phyloP scores from a whole-genome alignment of 2,113 vertebrate species.

The Equus przewalskii region DNA sequence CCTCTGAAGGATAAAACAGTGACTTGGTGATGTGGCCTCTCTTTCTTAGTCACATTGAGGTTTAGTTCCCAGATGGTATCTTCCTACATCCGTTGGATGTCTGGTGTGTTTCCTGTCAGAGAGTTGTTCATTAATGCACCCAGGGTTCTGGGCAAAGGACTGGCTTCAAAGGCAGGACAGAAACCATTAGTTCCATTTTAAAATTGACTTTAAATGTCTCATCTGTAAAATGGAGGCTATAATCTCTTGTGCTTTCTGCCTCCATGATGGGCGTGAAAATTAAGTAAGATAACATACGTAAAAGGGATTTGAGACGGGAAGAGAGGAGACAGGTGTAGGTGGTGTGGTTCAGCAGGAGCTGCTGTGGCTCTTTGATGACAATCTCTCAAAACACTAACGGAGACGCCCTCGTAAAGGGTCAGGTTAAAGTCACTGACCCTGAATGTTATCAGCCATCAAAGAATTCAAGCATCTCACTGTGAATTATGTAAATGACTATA shows the following conservation, averaged over 20 bases:
- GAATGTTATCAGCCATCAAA: background rate
- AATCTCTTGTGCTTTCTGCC: background rate
- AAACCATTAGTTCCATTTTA: background rate
- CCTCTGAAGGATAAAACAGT: background rate
- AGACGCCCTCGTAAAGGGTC: background rate
- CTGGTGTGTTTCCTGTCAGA: background rate
- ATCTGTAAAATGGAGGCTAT: background rate
- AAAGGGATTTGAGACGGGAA: background rate
- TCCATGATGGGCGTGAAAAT: background rate
- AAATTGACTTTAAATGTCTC: background rate
- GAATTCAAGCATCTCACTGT: background rate
- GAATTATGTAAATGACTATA: background rate
- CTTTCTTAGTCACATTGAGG: background rate
- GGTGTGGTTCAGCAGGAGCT: no score
- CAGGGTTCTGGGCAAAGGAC: background rate
- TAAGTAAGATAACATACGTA: background rate
- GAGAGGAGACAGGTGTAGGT: background rate
- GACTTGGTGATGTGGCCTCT: background rate
- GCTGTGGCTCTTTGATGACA: background rate
- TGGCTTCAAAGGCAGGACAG: slow-evolving; percentile 14
- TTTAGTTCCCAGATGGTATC: slow-evolving; percentile 24
- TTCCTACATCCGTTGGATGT: background rate
- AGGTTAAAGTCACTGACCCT: background rate
- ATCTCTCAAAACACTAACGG: background rate
- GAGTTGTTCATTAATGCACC: background rate